Base-by-base conservation (phyloP, 2,113 vertebrate species). In the Dipodomys ordii region DNA sequence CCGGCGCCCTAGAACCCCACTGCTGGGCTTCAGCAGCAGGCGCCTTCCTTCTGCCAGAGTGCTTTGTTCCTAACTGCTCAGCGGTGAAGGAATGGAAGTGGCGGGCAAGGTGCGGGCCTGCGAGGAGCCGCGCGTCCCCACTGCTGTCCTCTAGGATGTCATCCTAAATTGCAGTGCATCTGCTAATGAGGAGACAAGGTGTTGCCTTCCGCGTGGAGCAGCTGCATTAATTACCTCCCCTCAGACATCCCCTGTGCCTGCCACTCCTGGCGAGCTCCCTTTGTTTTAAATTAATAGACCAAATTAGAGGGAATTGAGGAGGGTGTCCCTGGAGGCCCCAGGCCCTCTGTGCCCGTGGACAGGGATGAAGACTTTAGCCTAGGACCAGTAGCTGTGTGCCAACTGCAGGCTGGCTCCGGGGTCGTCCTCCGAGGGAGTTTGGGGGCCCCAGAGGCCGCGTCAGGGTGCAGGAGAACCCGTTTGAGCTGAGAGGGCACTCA, bases 271-370 rank as follows among this genome's bases (percentile, higher is more conserved):
- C 91, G 82, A 72, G 83, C 91, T 87, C 83, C 87, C 76, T 90
- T 78, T 57, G 84, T 92, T 92, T 94, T 92, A 91, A 93, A 88
- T 95, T 92, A 95, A 96, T 93, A 83, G 95, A 67, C 74, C 53
- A n/a, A 89, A 71, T 85, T 87, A 79, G 91, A 95, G 92, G 91
- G 94, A 91, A 20, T 72, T 23, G 44, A 81, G 93, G 57, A 82
- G 65, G 86, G 88, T 57, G 71, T 91, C 92, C 88, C 93, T 73
- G 76, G 88, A 84, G 95, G 88, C 64, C 64, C 22, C 22, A 6
- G 84, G 64, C 81, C 92, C 94, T 91, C 83, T 53, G 30, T 87
- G 92, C 39, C 35, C 44, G 39, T n/a, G 79, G 83, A 71, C 7
- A 0, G 7, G 18, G 67, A 18, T 67, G 94, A 32, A 7, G 78